Evolutionary conservation across 2,888 invertebrate species (phyloP).

Genomic region (Tipula confusa): DNA sequence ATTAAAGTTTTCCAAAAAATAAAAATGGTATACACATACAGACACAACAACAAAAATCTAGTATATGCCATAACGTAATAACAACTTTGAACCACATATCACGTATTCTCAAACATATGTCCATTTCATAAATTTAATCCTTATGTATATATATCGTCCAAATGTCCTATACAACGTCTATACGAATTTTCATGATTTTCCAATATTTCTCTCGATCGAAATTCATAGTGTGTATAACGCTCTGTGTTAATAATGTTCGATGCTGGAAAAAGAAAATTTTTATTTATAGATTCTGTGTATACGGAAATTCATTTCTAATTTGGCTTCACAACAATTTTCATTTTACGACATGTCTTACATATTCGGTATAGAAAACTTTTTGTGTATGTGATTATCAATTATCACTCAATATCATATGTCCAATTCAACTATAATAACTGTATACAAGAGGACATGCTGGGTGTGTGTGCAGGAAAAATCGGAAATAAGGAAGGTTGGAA

Average conservation of each 20-base stretch:
- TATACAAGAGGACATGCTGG: not conserved
- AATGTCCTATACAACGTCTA: not conserved
- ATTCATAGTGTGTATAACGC: not conserved
- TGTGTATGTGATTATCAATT: not conserved
- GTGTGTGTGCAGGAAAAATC: not conserved
- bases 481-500: not conserved
- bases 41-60: not conserved
- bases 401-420: not conserved
- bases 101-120: not conserved
- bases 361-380: not conserved
- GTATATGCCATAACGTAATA: not conserved
- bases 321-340: not conserved
- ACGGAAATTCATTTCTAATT: constrained; percentile 6
- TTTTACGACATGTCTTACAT: not conserved
- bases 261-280: not conserved
- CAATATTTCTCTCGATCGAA: not conserved
- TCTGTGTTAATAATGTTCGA: not conserved
- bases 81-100: not conserved
- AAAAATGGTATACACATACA: not conserved
- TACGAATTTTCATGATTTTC: not conserved
- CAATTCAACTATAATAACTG: not conserved
- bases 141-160: not conserved
- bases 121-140: constrained; percentile 6
- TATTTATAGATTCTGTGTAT: not conserved
- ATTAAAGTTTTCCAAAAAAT: not conserved